phyloP scores from a whole-genome alignment of 2,888 invertebrate genomes.

The Sepiola atlantica region DNA sequence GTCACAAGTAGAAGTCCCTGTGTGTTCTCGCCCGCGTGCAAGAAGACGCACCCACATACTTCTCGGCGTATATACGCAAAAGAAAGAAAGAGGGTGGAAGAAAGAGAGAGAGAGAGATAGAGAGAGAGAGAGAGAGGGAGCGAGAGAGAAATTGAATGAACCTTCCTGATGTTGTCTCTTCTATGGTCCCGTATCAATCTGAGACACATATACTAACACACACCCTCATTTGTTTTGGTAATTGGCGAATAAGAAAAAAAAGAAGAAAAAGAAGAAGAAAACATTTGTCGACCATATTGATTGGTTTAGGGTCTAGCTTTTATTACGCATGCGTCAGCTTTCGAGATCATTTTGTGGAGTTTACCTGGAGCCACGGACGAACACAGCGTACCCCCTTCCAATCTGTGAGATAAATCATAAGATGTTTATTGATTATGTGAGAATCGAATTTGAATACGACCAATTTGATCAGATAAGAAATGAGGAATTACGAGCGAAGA shows the following conservation, averaged over 20 bases:
- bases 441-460: neutral
- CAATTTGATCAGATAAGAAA: neutral
- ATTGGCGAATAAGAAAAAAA: neutral
- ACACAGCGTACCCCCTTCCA: neutral
- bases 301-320: neutral
- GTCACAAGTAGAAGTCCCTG: neutral
- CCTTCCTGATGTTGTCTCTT: neutral
- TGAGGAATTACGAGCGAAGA: neutral
- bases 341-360: neutral
- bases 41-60: neutral
- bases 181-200: neutral
- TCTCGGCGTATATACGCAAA: neutral
- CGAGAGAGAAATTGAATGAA: no score
- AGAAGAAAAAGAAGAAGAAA: neutral
- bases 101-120: no score
- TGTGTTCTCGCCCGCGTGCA: neutral
- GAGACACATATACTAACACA: neutral
- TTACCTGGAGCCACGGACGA: neutral
- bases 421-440: neutral
- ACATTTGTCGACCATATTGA: neutral
- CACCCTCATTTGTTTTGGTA: neutral
- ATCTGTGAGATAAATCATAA: neutral
- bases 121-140: no score
- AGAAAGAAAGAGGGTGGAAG: neutral
- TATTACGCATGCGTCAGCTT: conserved; percentile 32